Evolutionary conservation across 2,113 vertebrate species (phyloP), one percentile per base, ranked within the genome.

Genomic region (Erythrocebus patas): DNA sequence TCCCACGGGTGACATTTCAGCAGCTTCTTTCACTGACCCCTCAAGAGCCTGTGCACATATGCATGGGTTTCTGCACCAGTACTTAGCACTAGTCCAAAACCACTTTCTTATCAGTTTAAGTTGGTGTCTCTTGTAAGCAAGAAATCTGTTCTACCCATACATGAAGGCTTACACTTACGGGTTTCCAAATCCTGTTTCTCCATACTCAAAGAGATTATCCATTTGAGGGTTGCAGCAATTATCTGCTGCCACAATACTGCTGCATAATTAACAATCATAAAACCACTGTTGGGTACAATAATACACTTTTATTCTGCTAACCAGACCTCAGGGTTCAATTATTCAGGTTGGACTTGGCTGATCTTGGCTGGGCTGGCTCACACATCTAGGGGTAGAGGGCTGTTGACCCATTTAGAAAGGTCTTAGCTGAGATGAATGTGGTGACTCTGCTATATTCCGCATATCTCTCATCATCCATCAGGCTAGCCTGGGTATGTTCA

Each of bases 61-160:
- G 0, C 12, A 1, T 0, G 13, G 68, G 9, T 70, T 14, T 14
- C 1, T 8, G 11, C 20, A 12, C 16, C 32, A 11, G 20, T 22
- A 8, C 2, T 2, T 1, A 38, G n/a, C 40, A 0, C 18, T 17
- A 23, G 9, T 45, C 48, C 52, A 8, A 86, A 52, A 48, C 52
- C 64, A 43, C 20, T 75, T 57, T 76, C 17, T 78, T 68, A 12
- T 11, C 50, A 12, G 32, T 40, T 73, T n/a, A 93, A 73, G 35
- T 48, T 59, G 30, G 32, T 27, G 22, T 86, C 30, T 84, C 30
- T 68, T 10, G 13, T 8, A 5, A 80, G 3, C 30, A 81, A 68
- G 13, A 22, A 2, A 7, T 18, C 9, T 35, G 14, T 2, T 38
- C 32, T 32, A 43, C 25, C 32, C 43, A 10, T 13, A 45, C 5